phyloP scores from a whole-genome alignment of 2,113 vertebrate species.

The Philantomba maxwellii region DNA sequence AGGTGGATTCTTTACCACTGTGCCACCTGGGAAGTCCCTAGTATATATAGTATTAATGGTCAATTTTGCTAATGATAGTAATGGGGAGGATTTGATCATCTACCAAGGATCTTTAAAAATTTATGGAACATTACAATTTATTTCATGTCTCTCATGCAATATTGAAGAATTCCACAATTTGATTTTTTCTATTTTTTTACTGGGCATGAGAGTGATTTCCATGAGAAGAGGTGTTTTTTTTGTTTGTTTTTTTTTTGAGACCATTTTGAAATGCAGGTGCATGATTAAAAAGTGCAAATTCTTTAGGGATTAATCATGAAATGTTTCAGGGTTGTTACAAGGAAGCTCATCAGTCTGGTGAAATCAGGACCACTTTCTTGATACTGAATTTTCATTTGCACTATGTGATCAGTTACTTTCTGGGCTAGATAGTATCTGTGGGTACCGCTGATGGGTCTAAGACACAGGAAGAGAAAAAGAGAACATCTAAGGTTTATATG shows the following conservation, averaged over 20 bases:
- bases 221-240: background rate
- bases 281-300: background rate
- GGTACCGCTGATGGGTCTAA: background rate
- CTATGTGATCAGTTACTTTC: background rate
- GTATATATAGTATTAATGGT: background rate
- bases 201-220: background rate
- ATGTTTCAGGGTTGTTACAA: conserved; percentile 4
- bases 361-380: conserved; percentile 12
- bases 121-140: background rate
- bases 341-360: background rate
- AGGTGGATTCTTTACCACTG: background rate
- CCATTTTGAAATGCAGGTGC: conserved; percentile 2
- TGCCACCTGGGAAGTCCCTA: background rate
- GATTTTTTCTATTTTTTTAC: background rate
- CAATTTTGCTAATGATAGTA: background rate
- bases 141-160: background rate
- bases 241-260: background rate
- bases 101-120: background rate
- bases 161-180: background rate
- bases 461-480: background rate
- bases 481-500: background rate
- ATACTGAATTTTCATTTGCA: background rate
- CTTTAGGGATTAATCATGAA: conserved; percentile 18
- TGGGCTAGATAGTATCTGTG: background rate
- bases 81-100: background rate